These are phyloP conservation scores for Glyphotaelius pellucidus DNA, from an alignment of 2,888 invertebrate species.

Conservation along the genomic window DNA sequence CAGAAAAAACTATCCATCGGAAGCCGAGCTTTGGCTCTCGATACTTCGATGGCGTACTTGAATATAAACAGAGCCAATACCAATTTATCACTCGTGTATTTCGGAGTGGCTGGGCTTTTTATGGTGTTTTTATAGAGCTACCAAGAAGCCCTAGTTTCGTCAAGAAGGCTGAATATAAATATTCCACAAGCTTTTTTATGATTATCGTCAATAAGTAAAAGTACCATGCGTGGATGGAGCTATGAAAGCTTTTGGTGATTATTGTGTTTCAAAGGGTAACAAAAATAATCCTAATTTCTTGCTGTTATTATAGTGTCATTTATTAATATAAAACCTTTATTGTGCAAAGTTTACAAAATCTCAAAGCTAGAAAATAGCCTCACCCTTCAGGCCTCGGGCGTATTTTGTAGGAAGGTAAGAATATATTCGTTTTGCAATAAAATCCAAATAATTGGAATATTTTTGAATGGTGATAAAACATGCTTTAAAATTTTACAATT, in stretches of 20 bases:
- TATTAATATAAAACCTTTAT: no score
- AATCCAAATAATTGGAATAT: no score
- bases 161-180: background rate
- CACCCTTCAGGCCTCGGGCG: no score
- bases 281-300: no score
- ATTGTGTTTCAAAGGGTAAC: background rate
- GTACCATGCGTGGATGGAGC: background rate
- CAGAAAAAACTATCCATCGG: background rate
- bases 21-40: background rate
- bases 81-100: background rate
- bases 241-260: background rate
- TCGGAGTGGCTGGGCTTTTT: background rate
- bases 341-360: no score
- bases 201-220: background rate
- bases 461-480: no score
- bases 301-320: no score
- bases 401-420: no score
- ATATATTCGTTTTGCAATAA: no score
- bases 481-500: no score
- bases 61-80: background rate
- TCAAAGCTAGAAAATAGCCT: no score
- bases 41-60: background rate
- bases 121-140: background rate
- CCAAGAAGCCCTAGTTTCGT: background rate
- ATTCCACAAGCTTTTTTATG: background rate